Percentiles rank a stretch among this genome's conserved stretches.
These are phyloP conservation scores for Myioborus miniatus DNA, from an alignment of 2,797 vertebrate genomes.

Conservation along the genomic window DNA sequence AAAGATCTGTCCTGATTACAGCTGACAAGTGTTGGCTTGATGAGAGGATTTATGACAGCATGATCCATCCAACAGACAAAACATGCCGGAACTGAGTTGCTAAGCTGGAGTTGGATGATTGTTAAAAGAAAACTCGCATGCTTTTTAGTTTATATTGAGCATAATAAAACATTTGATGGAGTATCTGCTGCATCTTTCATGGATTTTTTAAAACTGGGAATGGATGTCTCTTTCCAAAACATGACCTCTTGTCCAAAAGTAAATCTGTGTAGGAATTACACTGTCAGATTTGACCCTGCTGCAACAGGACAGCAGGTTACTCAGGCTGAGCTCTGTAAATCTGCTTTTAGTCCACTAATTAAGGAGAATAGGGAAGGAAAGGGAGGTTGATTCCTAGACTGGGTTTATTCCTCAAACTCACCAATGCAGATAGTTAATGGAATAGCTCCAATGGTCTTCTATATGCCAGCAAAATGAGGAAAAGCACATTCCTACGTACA, in stretches of 20 bases:
- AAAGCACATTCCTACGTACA: conserved; percentile 99
- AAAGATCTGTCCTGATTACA: conserved; percentile 23
- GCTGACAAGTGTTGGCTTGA: conserved; percentile 1
- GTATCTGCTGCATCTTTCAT: conserved; percentile 9
- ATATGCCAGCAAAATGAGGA: conserved; percentile 99
- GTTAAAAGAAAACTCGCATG: not conserved
- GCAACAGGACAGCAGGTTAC: not conserved
- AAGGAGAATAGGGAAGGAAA: not conserved
- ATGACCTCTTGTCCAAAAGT: conserved; percentile 6
- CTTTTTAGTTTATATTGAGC: not conserved
- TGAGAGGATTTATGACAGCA: conserved; percentile 51
- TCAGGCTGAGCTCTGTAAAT: not conserved
- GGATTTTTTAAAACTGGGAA: conserved; percentile 29
- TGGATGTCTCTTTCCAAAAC: conserved; percentile 66
- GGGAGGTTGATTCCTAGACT: not conserved
- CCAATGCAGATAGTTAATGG: conserved; percentile 98
- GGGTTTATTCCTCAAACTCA: conserved; percentile 69
- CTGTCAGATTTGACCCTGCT: not conserved
- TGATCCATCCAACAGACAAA: conserved; percentile 14
- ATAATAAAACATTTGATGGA: conserved; percentile 39
- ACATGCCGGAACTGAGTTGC: not conserved
- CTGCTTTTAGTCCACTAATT: not conserved
- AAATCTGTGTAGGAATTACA: not conserved
- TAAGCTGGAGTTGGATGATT: conserved; percentile 30
- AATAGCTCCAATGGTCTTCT: conserved; percentile 99